phyloP scores from a whole-genome alignment of 2,797 vertebrate genomes.

The Catamblyrhynchus diadema region DNA sequence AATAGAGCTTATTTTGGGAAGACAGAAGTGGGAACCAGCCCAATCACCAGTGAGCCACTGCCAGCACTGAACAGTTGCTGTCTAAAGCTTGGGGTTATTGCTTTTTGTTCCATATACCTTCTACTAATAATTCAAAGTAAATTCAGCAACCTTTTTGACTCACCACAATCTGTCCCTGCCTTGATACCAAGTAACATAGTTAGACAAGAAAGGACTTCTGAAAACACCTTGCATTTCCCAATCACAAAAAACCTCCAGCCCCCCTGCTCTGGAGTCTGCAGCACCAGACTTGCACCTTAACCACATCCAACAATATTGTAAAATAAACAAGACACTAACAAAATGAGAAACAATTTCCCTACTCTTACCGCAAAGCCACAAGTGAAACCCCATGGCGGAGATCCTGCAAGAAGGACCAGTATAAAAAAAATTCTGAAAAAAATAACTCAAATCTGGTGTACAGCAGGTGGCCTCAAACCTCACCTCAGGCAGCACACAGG shows the following conservation, averaged over 20 bases:
- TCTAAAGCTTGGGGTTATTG: not conserved
- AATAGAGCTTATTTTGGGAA: conserved; percentile 47
- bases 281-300: not conserved
- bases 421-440: not conserved
- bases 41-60: not conserved
- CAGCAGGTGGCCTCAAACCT: not conserved
- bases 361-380: not conserved
- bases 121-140: not conserved
- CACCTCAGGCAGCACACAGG: not conserved
- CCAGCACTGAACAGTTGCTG: not conserved
- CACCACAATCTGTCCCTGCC: not conserved
- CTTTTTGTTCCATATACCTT: not conserved
- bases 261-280: not conserved
- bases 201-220: not conserved
- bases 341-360: not conserved
- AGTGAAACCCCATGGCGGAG: rapidly evolving
- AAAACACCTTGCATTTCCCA: not conserved
- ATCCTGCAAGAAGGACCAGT: not conserved
- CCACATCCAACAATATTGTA: rapidly evolving
- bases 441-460: rapidly evolving
- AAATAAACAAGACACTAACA: not conserved
- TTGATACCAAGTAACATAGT: not conserved
- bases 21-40: not conserved
- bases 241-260: not conserved
- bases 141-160: not conserved